phyloP scores from a whole-genome alignment of 2,113 vertebrate species.

The Perca flavescens region DNA sequence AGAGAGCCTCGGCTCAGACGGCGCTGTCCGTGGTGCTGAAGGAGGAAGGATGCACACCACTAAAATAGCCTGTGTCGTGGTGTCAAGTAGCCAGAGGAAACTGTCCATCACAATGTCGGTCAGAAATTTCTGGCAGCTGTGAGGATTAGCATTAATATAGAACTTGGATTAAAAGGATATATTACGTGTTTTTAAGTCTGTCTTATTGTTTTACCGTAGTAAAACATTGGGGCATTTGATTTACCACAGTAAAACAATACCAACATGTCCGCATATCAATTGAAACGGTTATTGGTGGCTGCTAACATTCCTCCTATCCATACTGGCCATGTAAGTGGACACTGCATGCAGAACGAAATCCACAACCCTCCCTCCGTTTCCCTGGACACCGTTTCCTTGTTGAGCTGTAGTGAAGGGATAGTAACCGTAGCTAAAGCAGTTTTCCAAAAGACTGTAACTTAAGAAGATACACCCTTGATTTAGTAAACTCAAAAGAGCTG shows the following conservation, averaged over 20 bases:
- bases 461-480: neutral
- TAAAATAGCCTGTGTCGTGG: constrained; percentile 38
- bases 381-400: neutral
- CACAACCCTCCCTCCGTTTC: constrained; percentile 5
- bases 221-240: neutral
- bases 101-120: constrained; percentile 16
- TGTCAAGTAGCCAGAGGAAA: constrained; percentile 54
- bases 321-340: neutral
- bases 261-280: neutral
- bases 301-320: neutral
- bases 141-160: neutral
- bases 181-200: neutral
- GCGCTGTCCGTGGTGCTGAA: constrained; percentile 51
- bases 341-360: neutral
- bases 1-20: constrained; percentile 22
- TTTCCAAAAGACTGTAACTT: neutral
- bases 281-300: neutral
- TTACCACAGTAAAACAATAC: neutral
- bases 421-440: neutral
- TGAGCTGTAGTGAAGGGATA: neutral
- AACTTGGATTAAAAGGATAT: neutral
- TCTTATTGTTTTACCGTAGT: neutral
- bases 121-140: constrained; percentile 1
- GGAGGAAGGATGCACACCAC: constrained; percentile 21
- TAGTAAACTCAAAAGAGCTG: neutral